These are phyloP conservation scores for Cladorhizidae sp. DNA, from an alignment of 37 sponge, comb jelly and placozoan species.

Conservation along the genomic window DNA sequence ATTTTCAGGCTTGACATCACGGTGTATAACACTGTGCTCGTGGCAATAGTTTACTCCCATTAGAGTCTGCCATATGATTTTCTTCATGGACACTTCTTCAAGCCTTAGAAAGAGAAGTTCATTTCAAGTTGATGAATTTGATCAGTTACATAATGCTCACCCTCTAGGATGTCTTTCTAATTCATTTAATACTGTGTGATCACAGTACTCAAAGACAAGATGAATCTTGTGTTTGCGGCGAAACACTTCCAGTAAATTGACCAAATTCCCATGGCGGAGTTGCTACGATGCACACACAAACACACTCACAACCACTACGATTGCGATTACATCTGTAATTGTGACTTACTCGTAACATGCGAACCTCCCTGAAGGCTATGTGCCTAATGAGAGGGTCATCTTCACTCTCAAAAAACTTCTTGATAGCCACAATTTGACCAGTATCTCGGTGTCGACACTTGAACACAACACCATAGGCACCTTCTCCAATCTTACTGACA, in stretches of 20 bases:
- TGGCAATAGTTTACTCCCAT: conserved; percentile 92
- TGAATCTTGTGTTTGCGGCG: conserved; percentile 87
- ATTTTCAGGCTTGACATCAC: conserved; percentile 99
- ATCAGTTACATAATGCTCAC: conserved; percentile 28
- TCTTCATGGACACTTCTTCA: conserved; percentile 70
- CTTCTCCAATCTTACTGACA: conserved; percentile 94
- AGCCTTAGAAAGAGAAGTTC: conserved; percentile 20
- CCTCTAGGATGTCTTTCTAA: conserved; percentile 89
- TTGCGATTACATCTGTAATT: background rate
- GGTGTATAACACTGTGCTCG: conserved; percentile 90
- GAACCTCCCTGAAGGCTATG: conserved; percentile 93
- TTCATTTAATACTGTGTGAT: conserved; percentile 97
- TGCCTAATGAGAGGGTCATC: conserved; percentile 94
- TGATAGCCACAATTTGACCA: conserved; percentile 96
- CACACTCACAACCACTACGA: background rate
- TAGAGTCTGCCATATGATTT: conserved; percentile 92
- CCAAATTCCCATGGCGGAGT: conserved; percentile 95
- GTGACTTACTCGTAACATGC: conserved; percentile 77
- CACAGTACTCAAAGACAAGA: conserved; percentile 98
- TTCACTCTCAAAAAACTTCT: conserved; percentile 98
- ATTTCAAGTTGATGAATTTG: background rate
- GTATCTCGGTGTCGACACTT: conserved; percentile 89
- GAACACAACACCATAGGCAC: conserved; percentile 98
- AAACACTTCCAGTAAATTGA: conserved; percentile 97
- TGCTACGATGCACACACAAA: conserved; percentile 59